Evolutionary conservation across 2,113 vertebrate genomes (phyloP).

Genomic region (Tenrec ecaudatus): DNA sequence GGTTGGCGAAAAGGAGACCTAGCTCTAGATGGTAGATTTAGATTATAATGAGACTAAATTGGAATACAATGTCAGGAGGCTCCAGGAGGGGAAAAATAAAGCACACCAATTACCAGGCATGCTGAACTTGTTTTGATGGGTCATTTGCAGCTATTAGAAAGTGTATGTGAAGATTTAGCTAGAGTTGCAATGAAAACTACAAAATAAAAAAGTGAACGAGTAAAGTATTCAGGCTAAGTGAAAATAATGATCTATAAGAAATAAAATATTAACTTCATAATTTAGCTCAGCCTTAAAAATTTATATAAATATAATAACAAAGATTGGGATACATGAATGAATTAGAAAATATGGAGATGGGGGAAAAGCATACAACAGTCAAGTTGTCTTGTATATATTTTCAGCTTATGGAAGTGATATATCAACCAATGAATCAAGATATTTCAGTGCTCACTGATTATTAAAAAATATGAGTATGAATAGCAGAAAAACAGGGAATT

Average conservation of each 20-base stretch:
- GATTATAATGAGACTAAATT: not conserved
- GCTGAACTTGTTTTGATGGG: not conserved
- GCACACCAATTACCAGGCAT: not conserved
- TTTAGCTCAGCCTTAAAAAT: not conserved
- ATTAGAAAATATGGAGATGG: not conserved
- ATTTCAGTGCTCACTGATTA: not conserved
- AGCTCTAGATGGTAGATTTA: not conserved
- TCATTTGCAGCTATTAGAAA: not conserved
- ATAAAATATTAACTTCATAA: not conserved
- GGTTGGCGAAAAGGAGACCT: not conserved
- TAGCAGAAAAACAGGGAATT: not conserved
- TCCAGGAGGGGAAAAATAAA: not conserved
- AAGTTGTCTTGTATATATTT: not conserved
- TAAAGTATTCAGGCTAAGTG: not conserved
- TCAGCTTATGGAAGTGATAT: not conserved
- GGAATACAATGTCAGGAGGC: not conserved
- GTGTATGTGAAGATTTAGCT: not conserved
- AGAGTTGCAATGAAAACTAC: not conserved
- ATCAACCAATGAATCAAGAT: conserved; percentile 1
- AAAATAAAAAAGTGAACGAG: not conserved
- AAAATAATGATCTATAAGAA: not conserved
- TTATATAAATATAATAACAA: not conserved
- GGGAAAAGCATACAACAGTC: not conserved
- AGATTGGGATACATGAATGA: not conserved
- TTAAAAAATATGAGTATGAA: not conserved